Evolutionary conservation across 2,888 invertebrate species (phyloP), one percentile per base, ranked within the genome.

Genomic region (Thyatira batis): DNA sequence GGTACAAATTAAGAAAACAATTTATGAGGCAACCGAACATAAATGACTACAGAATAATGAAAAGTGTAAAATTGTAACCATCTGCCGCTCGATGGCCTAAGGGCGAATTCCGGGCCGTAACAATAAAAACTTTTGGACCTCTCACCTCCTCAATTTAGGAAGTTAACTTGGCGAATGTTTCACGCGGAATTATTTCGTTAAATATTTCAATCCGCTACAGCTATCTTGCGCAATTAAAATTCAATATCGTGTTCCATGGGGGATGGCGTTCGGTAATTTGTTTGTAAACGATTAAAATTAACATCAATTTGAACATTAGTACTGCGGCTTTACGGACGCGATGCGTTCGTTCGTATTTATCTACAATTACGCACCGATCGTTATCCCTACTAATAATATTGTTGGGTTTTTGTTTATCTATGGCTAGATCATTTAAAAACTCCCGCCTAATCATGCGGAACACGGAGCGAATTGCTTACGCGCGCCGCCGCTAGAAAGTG

Each of bases 101-200:
- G 69, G 79, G 78, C 80, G 73, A 78, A 76, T 77, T 75, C 63
- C 66, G 52, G 61, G 68, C 57, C 65, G 68, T 73, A 78, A 80
- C 80, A 81, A 82, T 83, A 82, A 80, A 83, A 82, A 82, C 76
- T 83, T 82, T 76, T 69, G 68, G 65, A 76, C 70, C 76, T 79
- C 76, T 71, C 82, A 81, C 82, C 80, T 81, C 73, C 77, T 78
- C 75, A 79, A 80, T 76, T 80, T 73, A 60, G 67, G 66, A 52
- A 57, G 53, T 54, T 49, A 56, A 67, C 60, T 65, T 65, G 56
- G 55, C 55, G 52, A 49, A 61, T 58, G 69, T 60, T 69, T 61
- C 55, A 66, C 54, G 59, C 53, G 45, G 57, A 71, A 63, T 71
- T 65, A 62, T 69, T 71, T 61, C 55, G 54, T 60, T 65, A 64